Evolutionary conservation across 2,113 vertebrate species (phyloP).

Genomic region (Psephotus haematonotus): DNA sequence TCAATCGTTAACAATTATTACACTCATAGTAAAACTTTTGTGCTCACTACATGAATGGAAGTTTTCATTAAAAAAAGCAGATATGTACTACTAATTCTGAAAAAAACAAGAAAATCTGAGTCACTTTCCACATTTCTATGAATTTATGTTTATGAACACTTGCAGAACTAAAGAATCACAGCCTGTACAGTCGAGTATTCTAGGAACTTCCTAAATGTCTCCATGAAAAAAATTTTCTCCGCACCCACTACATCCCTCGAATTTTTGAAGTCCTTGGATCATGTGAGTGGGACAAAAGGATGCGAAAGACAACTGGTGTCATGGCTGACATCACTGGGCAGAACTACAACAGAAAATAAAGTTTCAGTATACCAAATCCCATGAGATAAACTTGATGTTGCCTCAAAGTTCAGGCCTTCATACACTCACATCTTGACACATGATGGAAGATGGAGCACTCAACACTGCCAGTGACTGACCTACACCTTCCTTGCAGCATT

Average conservation of each 20-base stretch:
- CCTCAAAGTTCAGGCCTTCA: background rate
- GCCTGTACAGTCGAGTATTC: background rate
- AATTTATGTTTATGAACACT: background rate
- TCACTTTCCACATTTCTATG: background rate
- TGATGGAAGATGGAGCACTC: background rate
- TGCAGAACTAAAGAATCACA: background rate
- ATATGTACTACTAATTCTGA: background rate
- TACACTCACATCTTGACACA: fast-evolving
- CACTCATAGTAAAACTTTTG: background rate
- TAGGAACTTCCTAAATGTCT: background rate
- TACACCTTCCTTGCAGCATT: background rate
- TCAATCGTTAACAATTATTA: background rate
- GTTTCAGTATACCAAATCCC: background rate
- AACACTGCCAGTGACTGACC: fast-evolving
- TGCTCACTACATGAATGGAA: background rate
- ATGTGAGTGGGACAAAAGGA: background rate
- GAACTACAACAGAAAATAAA: background rate
- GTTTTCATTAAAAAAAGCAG: background rate
- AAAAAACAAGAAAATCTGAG: background rate
- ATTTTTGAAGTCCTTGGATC: background rate
- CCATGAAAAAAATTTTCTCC: background rate
- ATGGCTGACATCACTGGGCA: background rate
- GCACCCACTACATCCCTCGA: too few species aligned
- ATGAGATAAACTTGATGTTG: fast-evolving
- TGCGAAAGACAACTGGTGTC: background rate